Conservation (phyloP, 1,140 invertebrate species). For the Stenopsyche tienmushanensis region DNA sequence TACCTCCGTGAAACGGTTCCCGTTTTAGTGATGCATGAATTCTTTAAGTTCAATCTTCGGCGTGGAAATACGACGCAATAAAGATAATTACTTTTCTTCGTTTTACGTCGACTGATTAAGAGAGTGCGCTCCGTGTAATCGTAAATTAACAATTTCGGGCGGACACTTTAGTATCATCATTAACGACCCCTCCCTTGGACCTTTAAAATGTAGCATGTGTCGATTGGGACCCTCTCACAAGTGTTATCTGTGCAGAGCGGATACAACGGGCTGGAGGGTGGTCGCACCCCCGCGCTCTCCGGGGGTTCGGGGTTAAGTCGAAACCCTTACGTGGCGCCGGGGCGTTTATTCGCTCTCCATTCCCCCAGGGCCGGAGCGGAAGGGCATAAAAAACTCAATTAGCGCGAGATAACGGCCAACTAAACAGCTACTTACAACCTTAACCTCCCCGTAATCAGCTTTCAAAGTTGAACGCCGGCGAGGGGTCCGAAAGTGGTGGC, state of each 20-base stretch:
- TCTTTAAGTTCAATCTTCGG: background rate
- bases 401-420: constrained; percentile 40
- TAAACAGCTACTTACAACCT: constrained; percentile 40
- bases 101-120: constrained; percentile 20
- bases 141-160: constrained; percentile 27
- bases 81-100: constrained; percentile 28
- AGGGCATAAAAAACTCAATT: constrained; percentile 42
- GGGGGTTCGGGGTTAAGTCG: constrained; percentile 15
- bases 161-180: constrained; percentile 19
- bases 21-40: background rate
- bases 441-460: constrained; percentile 39
- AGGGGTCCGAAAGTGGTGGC: background rate
- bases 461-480: constrained; percentile 33
- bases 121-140: background rate
- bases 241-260: background rate
- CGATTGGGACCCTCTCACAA: constrained; percentile 2
- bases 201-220: constrained; percentile 36
- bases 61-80: background rate
- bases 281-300: constrained; percentile 10
- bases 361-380: constrained; percentile 15
- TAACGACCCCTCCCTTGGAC: constrained; percentile 10
- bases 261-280: constrained; percentile 3
- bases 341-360: constrained; percentile 15
- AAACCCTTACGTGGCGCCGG: constrained; percentile 37
- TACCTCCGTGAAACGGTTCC: background rate